phyloP scores from a whole-genome alignment of 2,113 vertebrate genomes.

The Forbesichthys agassizii region DNA sequence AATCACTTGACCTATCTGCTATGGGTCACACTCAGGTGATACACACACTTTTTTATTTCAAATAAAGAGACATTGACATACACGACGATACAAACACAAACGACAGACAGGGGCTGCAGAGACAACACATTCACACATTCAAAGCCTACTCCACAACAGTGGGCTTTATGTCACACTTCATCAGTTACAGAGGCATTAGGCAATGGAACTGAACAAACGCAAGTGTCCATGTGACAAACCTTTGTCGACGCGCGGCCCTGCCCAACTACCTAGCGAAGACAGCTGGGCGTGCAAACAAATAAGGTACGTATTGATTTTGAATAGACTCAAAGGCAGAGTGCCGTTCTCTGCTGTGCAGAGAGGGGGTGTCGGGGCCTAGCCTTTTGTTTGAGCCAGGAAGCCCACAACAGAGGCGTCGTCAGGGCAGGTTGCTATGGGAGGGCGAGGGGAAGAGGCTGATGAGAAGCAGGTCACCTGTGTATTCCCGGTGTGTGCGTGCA shows the following conservation, averaged over 20 bases:
- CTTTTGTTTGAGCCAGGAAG: constrained; percentile 70
- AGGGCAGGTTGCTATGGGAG: constrained; percentile 70
- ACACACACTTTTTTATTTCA: neutral
- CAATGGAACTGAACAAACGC: neutral
- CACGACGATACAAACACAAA: neutral
- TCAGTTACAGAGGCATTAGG: no score
- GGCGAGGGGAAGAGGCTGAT: constrained; percentile 52
- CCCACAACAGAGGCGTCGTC: constrained; percentile 72
- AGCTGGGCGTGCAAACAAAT: constrained; percentile 45
- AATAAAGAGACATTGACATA: no score
- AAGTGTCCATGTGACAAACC: neutral
- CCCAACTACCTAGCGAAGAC: constrained; percentile 18
- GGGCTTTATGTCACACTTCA: no score
- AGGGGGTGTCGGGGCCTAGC: constrained; percentile 28
- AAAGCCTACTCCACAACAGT: no score
- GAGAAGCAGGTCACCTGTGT: constrained; percentile 78
- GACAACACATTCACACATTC: no score
- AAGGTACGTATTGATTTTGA: constrained; percentile 56
- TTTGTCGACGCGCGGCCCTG: neutral
- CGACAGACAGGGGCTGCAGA: neutral
- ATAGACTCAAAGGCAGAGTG: constrained; percentile 31
- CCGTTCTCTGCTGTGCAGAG: constrained; percentile 11
- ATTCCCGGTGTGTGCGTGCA: constrained; percentile 38
- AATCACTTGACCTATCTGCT: constrained; percentile 11
- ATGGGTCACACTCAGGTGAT: neutral